These are phyloP conservation scores for Tachina lurida DNA, from an alignment of 2,888 invertebrate species.

Conservation along the genomic window DNA sequence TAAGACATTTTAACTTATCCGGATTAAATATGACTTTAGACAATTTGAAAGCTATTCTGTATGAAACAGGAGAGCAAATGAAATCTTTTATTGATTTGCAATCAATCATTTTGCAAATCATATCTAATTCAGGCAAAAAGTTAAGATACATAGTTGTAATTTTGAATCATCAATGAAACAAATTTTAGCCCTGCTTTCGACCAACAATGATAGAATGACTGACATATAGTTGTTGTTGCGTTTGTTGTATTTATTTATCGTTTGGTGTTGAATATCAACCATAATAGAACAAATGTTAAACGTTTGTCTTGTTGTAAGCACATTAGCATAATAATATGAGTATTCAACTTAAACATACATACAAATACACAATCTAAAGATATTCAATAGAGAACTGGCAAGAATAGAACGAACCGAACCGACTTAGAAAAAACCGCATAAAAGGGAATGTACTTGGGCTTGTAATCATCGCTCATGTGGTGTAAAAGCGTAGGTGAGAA, in stretches of 20 bases:
- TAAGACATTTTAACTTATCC: too few species aligned
- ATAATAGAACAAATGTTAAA: conserved; percentile 62
- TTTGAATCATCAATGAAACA: background rate
- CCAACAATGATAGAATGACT: background rate
- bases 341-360: background rate
- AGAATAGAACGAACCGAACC: conserved; percentile 34
- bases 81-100: too few species aligned
- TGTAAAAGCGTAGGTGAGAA: conserved; percentile 66
- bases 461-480: conserved; percentile 43
- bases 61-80: too few species aligned
- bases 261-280: conserved; percentile 68
- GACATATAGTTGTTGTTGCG: background rate
- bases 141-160: background rate
- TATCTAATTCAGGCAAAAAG: too few species aligned
- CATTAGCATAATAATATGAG: conserved; percentile 59
- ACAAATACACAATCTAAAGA: background rate
- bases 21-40: too few species aligned
- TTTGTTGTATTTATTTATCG: conserved; percentile 32
- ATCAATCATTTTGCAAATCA: too few species aligned
- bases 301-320: conserved; percentile 36
- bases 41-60: too few species aligned
- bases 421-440: too few species aligned
- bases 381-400: conserved; percentile 11
- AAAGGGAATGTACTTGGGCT: conserved; percentile 17
- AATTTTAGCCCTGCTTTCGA: conserved; percentile 6